Evolutionary conservation across 37 sponge, comb jelly and placozoan species (phyloP).

Genomic region (Amphimedon queenslandica): DNA sequence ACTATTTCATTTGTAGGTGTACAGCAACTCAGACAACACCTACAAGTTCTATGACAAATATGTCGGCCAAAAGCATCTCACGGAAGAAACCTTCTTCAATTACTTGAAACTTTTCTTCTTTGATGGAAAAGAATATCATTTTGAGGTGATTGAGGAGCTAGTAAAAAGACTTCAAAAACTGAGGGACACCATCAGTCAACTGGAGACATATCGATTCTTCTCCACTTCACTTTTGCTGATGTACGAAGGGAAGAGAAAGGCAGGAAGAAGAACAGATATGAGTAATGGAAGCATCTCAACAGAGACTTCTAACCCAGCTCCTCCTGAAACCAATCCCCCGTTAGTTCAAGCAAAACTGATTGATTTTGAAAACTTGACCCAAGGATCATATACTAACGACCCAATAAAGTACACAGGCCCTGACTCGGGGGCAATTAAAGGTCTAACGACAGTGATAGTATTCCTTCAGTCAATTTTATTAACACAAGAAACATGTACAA

Average conservation of each 20-base stretch:
- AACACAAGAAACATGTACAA: not conserved
- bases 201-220: constrained; percentile 60
- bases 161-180: constrained; percentile 41
- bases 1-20: constrained; percentile 31
- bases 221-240: constrained; percentile 75
- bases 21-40: constrained; percentile 14
- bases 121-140: constrained; percentile 30
- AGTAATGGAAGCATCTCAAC: not conserved
- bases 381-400: constrained; percentile 7
- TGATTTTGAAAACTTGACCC: constrained; percentile 61
- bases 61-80: constrained; percentile 29
- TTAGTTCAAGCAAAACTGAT: constrained; percentile 54
- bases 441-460: constrained; percentile 40
- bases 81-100: constrained; percentile 10
- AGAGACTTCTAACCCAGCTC: not conserved
- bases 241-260: constrained; percentile 49
- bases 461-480: constrained; percentile 17
- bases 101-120: constrained; percentile 36
- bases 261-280: not conserved
- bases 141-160: constrained; percentile 30
- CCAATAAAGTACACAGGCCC: constrained; percentile 25
- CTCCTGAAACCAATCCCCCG: not conserved
- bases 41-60: constrained; percentile 64
- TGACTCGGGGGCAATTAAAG: constrained; percentile 52
- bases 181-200: constrained; percentile 12